A percentile compares a stretch with the other conserved stretches of the same genome.
Conservation (phyloP, 2,113 vertebrate genomes). For the Chloroceryle aenea region DNA sequence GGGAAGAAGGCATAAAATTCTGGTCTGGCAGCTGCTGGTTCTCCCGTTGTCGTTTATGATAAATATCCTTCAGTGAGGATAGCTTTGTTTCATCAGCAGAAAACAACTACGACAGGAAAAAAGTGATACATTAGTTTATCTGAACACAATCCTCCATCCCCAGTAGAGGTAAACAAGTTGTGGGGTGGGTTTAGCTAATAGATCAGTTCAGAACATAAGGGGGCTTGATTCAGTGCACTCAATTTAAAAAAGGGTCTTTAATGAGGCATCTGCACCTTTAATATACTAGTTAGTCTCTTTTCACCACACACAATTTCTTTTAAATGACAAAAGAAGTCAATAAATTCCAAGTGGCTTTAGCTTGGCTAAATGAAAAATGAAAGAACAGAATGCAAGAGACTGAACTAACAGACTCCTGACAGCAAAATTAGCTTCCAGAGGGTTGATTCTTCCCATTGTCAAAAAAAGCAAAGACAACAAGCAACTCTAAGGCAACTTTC, state of each 20-base stretch:
- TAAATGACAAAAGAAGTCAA: not conserved
- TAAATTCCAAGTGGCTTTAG: not conserved
- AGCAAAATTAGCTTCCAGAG: not conserved
- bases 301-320: not conserved
- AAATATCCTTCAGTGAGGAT: slow-evolving; percentile 88
- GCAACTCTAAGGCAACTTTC: not conserved
- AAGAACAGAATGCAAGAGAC: not conserved
- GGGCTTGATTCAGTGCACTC: not conserved
- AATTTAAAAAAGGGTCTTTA: not conserved
- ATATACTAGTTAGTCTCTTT: not conserved
- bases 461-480: not conserved
- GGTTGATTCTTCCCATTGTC: not conserved
- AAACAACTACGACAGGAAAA: slow-evolving; percentile 71
- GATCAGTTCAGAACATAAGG: not conserved
- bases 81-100: slow-evolving; percentile 73
- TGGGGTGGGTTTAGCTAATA: not conserved
- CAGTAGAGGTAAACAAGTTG: not conserved
- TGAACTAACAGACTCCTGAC: not conserved
- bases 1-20: slow-evolving; percentile 69
- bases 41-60: slow-evolving; percentile 84
- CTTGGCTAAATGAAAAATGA: not conserved
- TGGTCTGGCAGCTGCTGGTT: slow-evolving; percentile 76
- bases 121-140: not conserved
- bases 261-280: not conserved
- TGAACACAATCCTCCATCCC: not conserved